These are phyloP conservation scores for Netta rufina DNA, from an alignment of 2,797 vertebrate genomes.

Conservation along the genomic window DNA sequence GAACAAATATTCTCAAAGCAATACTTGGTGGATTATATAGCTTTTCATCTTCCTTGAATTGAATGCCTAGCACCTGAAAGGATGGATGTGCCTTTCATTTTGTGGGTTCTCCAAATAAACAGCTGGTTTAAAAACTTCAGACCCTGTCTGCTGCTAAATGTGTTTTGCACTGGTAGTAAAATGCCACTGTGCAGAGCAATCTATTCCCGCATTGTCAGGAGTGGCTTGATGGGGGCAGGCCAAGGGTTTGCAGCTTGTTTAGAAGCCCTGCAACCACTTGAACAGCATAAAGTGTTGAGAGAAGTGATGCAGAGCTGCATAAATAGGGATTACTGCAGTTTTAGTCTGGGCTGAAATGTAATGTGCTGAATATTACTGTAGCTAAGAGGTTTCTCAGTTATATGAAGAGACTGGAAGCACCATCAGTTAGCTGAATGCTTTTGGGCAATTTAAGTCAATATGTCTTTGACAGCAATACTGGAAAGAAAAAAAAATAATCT, in stretches of 20 bases:
- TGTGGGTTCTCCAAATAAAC: not conserved
- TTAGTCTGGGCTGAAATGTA: not conserved
- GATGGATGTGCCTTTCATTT: not conserved
- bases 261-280: not conserved
- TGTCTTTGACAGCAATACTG: not conserved
- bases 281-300: not conserved
- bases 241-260: not conserved
- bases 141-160: not conserved
- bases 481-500: not conserved
- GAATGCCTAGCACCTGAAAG: not conserved
- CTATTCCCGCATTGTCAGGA: accelerated
- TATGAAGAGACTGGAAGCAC: not conserved
- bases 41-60: not conserved
- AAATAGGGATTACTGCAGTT: not conserved
- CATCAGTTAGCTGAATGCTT: not conserved
- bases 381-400: not conserved
- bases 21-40: not conserved
- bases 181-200: not conserved
- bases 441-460: not conserved
- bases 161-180: not conserved
- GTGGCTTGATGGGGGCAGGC: not conserved
- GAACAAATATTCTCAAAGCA: slow-evolving; percentile 5
- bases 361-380: not conserved
- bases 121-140: not conserved
- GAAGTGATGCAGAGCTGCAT: not conserved